These are phyloP conservation scores for Sarcophaga peregrina DNA, from an alignment of 1,140 invertebrate genomes.

Conservation along the genomic window DNA sequence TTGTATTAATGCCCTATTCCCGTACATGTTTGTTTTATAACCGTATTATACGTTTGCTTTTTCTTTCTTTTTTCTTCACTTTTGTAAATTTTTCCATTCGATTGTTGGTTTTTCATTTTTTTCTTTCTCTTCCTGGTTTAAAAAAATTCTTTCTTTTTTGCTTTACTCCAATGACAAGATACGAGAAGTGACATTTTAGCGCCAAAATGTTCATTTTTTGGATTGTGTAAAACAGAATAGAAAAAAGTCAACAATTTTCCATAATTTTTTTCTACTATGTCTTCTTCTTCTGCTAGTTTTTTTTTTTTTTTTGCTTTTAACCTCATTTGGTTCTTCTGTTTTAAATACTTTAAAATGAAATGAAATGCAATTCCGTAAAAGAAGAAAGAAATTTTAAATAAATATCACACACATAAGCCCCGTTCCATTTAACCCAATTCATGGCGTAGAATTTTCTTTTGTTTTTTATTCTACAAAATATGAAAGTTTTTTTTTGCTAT, in stretches of 20 bases:
- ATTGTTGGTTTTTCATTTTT: background rate
- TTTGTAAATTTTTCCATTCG: too few species aligned
- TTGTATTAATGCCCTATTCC: too few species aligned
- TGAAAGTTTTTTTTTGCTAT: background rate
- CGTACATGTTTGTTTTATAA: too few species aligned
- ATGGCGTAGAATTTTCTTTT: too few species aligned
- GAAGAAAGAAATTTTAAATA: too few species aligned
- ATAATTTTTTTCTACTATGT: background rate
- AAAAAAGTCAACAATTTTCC: too few species aligned
- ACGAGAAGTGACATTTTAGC: background rate
- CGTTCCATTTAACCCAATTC: background rate
- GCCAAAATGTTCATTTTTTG: conserved; percentile 16
- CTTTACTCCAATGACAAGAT: background rate
- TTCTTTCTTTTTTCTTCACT: too few species aligned
- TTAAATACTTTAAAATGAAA: conserved; percentile 4
- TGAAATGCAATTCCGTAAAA: background rate
- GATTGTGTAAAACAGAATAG: too few species aligned
- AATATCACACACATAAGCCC: too few species aligned
- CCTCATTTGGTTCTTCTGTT: background rate
- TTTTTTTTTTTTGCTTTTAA: background rate
- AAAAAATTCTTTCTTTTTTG: background rate
- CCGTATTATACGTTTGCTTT: too few species aligned
- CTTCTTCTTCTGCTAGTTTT: background rate
- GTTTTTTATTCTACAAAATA: background rate
- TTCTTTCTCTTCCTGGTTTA: background rate